Base-by-base conservation (phyloP, 2,888 invertebrate genomes). In the Drosophila fungiperda region DNA sequence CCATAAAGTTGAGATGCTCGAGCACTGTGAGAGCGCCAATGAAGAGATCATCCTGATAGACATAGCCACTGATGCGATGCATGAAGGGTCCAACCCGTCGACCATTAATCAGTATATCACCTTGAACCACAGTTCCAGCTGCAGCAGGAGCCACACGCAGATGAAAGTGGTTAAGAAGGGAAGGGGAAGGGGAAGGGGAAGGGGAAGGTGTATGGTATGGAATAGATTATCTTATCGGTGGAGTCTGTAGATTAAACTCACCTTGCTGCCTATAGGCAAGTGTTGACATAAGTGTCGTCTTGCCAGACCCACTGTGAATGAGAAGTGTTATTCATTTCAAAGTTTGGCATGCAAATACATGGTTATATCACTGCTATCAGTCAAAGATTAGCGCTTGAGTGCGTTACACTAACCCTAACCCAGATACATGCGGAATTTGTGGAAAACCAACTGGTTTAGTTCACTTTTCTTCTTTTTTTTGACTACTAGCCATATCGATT, bases 11-110 rank as follows among this genome's bases (percentile, higher is more conserved):
- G 66, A 98, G 95, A 91, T 98, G 98, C 92, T 98, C 98, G 76
- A 95, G 93, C 32, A 98, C 98, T 0, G 98, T 98, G 73, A 98
- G 94, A 48, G 96, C 95, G 4, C 96, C 96, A 8, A 97, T 96
- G 88, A 98, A 98, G 55, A 98, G 94, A 90, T 98, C 98, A 76
- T 98, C 97, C 92, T 98, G 98, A 83, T 98, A 97, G 94, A 98
- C 97, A 93, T 96, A 98, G 0, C 98, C 98, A 83, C 97, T 97
- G 73, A 97, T 94, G 65, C 95, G 94, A 87, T 96, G 96, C 96
- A 97, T 97, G 90, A 96, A 97, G 67, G 95, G 95, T 3, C 96
- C 95, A 15, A 96, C 94, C 1, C 95, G 94, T 38, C 95, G 92
- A 0, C 97, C 97, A 91, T 97, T 97, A 89, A 97, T 95, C n/a